These are phyloP conservation scores for Geotria australis DNA, from an alignment of 2,797 vertebrate species.

Conservation along the genomic window DNA sequence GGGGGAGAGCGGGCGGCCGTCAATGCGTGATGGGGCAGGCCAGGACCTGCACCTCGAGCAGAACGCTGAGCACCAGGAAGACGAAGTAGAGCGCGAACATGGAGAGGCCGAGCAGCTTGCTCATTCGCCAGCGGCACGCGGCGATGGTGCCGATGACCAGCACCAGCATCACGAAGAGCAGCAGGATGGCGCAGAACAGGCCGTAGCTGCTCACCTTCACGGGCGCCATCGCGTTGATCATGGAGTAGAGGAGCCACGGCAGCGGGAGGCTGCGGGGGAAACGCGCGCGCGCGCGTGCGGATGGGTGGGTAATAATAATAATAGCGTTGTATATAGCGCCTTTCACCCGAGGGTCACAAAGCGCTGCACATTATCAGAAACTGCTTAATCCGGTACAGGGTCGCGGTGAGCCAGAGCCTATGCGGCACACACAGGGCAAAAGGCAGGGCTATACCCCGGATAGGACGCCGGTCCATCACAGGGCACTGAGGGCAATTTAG, in stretches of 20 bases:
- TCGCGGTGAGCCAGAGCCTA: too few species aligned
- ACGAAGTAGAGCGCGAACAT: constrained; percentile 88
- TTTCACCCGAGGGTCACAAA: too few species aligned
- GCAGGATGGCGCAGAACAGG: constrained; percentile 84
- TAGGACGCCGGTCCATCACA: too few species aligned
- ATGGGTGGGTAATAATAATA: too few species aligned
- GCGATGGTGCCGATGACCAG: constrained; percentile 88
- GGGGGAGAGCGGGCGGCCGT: constrained; percentile 1
- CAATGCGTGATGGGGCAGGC: constrained; percentile 52
- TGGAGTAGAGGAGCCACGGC: constrained; percentile 54
- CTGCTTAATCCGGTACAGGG: too few species aligned
- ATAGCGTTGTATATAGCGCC: too few species aligned
- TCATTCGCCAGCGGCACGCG: constrained; percentile 76
- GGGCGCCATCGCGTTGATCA: constrained; percentile 21
- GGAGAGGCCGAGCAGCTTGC: constrained; percentile 49
- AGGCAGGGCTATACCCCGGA: too few species aligned
- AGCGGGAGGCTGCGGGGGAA: constrained; percentile 42
- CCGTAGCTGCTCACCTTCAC: constrained; percentile 86
- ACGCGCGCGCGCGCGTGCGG: too few species aligned
- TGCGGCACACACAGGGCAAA: too few species aligned
- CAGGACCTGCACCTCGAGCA: constrained; percentile 72
- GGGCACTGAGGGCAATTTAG: too few species aligned
- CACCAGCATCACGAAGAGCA: constrained; percentile 95
- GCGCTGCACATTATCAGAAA: too few species aligned
- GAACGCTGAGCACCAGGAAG: constrained; percentile 67